Percentiles rank a stretch among this genome's conserved stretches.
Conservation (phyloP, 2,113 vertebrate species). For the Chinchilla lanigera region DNA sequence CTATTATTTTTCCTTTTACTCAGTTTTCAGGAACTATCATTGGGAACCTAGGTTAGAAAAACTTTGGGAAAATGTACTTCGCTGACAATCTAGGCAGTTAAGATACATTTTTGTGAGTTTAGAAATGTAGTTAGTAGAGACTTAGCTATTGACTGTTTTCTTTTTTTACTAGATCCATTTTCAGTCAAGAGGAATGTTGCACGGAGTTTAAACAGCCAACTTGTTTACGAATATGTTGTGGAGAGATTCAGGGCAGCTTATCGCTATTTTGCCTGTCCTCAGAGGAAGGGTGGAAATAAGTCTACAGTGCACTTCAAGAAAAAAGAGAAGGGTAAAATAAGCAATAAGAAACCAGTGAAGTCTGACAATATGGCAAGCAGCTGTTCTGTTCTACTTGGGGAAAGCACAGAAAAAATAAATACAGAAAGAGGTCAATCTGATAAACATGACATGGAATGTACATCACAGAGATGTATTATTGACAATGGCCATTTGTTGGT, state of each 20-base stretch:
- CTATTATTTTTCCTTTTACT: conserved; percentile 21
- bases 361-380: conserved; percentile 83
- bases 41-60: conserved; percentile 59
- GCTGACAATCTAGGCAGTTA: not conserved
- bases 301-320: conserved; percentile 86
- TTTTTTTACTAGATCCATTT: conserved; percentile 93
- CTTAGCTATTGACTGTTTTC: conserved; percentile 70
- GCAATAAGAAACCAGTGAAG: conserved; percentile 84
- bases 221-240: conserved; percentile 99
- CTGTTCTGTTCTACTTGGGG: conserved; percentile 83
- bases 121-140: conserved; percentile 59
- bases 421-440: conserved; percentile 78
- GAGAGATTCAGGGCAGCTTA: conserved; percentile 97
- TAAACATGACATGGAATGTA: conserved; percentile 82
- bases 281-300: conserved; percentile 89
- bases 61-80: conserved; percentile 2
- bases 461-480: conserved; percentile 81
- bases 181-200: conserved; percentile 98
- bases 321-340: conserved; percentile 88
- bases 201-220: conserved; percentile 98
- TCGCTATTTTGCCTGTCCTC: conserved; percentile 97
- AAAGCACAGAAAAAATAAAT: conserved; percentile 81
- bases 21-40: conserved; percentile 19
- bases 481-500: conserved; percentile 73
- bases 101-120: conserved; percentile 40